These are phyloP conservation scores for Cryptops parisi DNA, from an alignment of 2,888 invertebrate genomes.

Conservation along the genomic window DNA sequence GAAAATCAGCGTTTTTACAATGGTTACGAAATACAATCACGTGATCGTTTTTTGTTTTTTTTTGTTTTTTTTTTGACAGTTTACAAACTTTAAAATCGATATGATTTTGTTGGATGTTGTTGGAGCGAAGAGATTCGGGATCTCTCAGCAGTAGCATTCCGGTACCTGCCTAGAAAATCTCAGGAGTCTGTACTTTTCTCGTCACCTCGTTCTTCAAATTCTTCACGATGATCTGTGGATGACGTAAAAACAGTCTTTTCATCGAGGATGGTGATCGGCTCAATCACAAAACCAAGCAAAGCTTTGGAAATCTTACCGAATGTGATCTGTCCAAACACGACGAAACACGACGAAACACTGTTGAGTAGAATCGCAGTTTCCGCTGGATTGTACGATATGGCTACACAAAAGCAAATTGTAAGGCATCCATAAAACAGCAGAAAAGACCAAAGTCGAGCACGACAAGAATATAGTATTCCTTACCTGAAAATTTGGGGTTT, in stretches of 20 bases:
- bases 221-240: constrained; percentile 63
- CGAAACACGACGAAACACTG: constrained; percentile 89
- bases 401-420: constrained; percentile 60
- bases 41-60: too few relatives aligned
- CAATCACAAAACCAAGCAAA: not conserved
- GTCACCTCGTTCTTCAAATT: constrained; percentile 96
- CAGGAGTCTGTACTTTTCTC: constrained; percentile 83
- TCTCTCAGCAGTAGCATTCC: constrained; percentile 88
- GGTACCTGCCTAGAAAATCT: constrained; percentile 97
- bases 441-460: too few relatives aligned
- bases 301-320: constrained; percentile 54
- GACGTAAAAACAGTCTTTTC: too few relatives aligned
- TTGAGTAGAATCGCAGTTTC: constrained; percentile 87
- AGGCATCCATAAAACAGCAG: too few relatives aligned
- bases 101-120: constrained; percentile 94
- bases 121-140: constrained; percentile 76
- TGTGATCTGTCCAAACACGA: constrained; percentile 85
- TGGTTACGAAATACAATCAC: too few relatives aligned
- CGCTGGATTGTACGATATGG: constrained; percentile 94
- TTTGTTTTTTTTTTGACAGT: too few relatives aligned
- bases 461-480: not conserved
- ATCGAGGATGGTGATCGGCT: not conserved
- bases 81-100: too few relatives aligned
- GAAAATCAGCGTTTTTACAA: too few relatives aligned
- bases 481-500: constrained; percentile 52